Base-by-base conservation (phyloP, 1,140 invertebrate genomes). In the Drosophila orosa region DNA sequence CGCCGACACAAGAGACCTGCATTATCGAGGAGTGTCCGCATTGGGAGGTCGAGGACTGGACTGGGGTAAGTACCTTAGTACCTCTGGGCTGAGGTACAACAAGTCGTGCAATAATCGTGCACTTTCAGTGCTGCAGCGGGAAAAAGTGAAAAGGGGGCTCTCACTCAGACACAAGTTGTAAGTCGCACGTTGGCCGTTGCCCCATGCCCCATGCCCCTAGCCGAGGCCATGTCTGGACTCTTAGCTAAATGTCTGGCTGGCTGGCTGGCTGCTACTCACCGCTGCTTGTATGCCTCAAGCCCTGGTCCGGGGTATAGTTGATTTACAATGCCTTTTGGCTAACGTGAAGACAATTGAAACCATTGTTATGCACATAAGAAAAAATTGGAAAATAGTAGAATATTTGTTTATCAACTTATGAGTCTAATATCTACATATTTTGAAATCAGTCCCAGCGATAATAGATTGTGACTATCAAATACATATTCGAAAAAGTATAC, bases 21-120 rank as follows among this genome's bases (percentile, higher is more conserved):
- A 97, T 97, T 91, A 94, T 95, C 35, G 94, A 96, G 62, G 95
- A 96, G 29, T 98, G 97, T 92, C 96, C 97, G 27, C 94, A 94
- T 78, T 98, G 97, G 97, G 93, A 96, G 71, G 94, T 95, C 35
- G 95, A 96, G 40, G 94, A 95, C 54, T 98, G 97, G 97, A 97
- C 96, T 65, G 95, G 96, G 92, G 97, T 98, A 94, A 96, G 95
- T 94, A 77, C 56, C 42, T 24, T 39, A 39, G 24, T 45, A 47
- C 24, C 57, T 45, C 35, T 15, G 17, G 24, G 1, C 31, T 24
- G 25, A 68, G 35, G 44, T 50, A 24, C 63, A 79, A 59, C 57
- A 55, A 59, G 62, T 86, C 69, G 79, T 87, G 73, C 74, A 84
- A 89, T 84, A 86, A 86, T 82, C 78, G 48, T 69, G 79, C 78